phyloP scores from a whole-genome alignment of 2,888 invertebrate genomes.

The Yponomeuta sedellus region DNA sequence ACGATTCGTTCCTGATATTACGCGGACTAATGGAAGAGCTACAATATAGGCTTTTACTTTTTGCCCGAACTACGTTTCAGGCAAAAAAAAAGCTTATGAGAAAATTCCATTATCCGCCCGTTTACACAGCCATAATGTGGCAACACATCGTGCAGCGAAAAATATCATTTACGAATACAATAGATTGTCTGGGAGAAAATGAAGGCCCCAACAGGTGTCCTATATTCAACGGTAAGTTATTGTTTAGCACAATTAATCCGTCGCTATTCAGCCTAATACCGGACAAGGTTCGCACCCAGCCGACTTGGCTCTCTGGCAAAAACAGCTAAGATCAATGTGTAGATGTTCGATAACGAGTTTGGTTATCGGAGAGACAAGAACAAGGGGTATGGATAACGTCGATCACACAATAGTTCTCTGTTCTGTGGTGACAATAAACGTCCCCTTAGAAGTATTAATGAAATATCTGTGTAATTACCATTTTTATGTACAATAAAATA shows the following conservation, averaged over 20 bases:
- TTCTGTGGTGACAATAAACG: too few species aligned
- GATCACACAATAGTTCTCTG: too few species aligned
- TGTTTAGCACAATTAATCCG: constrained; percentile 55
- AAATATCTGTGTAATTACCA: too few species aligned
- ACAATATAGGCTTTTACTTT: not conserved
- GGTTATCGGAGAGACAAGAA: not conserved
- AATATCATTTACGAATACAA: constrained; percentile 9
- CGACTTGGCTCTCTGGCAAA: not conserved
- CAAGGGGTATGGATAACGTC: not conserved
- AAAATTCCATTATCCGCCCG: not conserved
- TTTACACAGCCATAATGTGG: not conserved
- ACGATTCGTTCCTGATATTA: not conserved
- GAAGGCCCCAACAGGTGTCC: constrained; percentile 43
- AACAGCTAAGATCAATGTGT: constrained; percentile 7
- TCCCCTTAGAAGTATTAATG: too few species aligned
- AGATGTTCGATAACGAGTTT: not conserved
- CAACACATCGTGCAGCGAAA: constrained; percentile 6
- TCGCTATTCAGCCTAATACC: constrained; percentile 4
- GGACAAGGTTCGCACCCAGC: constrained; percentile 3
- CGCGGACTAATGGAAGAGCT: constrained; percentile 1
- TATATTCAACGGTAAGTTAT: constrained; percentile 57
- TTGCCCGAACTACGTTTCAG: not conserved
- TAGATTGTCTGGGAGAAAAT: constrained; percentile 4
- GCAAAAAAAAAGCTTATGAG: not conserved
- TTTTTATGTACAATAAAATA: too few species aligned